Base-by-base conservation (phyloP, 1,140 invertebrate species). In the Drosophila micromelanica region DNA sequence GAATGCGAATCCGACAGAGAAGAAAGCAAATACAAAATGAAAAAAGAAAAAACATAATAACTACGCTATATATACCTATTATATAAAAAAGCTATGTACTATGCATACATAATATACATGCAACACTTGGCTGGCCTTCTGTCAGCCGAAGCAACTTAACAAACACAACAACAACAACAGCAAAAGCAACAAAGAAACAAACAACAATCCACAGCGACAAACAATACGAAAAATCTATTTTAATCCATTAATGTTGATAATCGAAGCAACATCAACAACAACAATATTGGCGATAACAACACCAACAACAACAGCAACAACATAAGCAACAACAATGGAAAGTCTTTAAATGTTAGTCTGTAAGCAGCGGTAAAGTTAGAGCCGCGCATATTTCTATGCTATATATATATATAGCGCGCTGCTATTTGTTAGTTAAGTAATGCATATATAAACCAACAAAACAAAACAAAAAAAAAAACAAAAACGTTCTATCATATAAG, bases 341-440 rank as follows among this genome's bases (percentile, higher is more conserved):
- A 71, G 76, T 82, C 84, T 87, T 67, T 87, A 89, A 70, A 89
- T 87, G 82, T 87, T 87, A 87, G 82, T 89, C 57, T 76, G 32
- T 89, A 86, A 86, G 77, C 62, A 87, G 75, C 76, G 75, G 70
- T 86, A 71, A 87, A 70, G 49, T 75, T 87, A 87, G 73, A 69
- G 65, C 56, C 75, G 78, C 87, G 82, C 73, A 86, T 80, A 71
- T 80, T 75, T 54, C 49, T 68, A 60, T 52, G 49, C 30, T 43
- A 9, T 57, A 27, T 64, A 59, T 42, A 27, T 65, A 65, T 71
- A 72, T 52, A n/a, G 76, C 64, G 64, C 74, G 74, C 63, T 75
- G 78, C 75, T 75, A 82, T 75, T 78, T 84, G 78, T 81, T 78
- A 84, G 67, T 81, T 84, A 84, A 84, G 80, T 80, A 78, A 75